Evolutionary conservation across 1,140 invertebrate species (phyloP), one percentile per base, ranked within the genome.

Genomic region (Calliopsis andreniformis): DNA sequence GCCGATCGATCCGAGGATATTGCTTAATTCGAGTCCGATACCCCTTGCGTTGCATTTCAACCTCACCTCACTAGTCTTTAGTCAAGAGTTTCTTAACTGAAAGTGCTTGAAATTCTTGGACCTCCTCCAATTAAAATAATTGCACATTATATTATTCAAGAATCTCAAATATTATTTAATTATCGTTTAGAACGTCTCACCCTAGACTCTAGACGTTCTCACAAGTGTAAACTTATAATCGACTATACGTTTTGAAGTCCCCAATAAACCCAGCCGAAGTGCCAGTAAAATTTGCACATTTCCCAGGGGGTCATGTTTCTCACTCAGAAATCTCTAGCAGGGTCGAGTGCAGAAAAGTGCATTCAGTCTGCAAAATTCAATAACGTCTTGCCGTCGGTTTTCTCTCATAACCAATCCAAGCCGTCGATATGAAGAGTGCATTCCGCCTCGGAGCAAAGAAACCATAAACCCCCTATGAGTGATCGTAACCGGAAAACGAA

Each of bases 401-500:
- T 16, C 39, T 12, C 55, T 53, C 59, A 14, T 56, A 73, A 66
- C 39, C 43, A 10, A 47, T 30, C 16, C 79, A 14, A 47, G 51
- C 23, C 30, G 32, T 63, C 63, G 79, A 81, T 81, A 80, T 14
- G 53, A 77, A 30, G 28, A 47, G 64, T 14, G 53, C 58, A 71
- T 59, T 67, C 28, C 51, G 78, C 59, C 82, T 76, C 39, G 30
- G 59, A 79, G 71, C 81, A 75, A 83, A 67, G 82, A 83, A 79
- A 84, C 75, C 77, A 77, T 83, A 80, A 84, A 84, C 77, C 66
- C 81, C 72, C 51, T 51, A 80, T 76, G 77, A 83, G 71, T 35
- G 82, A 83, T 80, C 63, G 82, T 80, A 84, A 83, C 42, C 68
- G 73, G 82, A 80, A 82, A 81, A 73, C 78, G 68, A 81, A 78